Conservation (phyloP, 2,888 invertebrate genomes). For the Griposia aprilina region DNA sequence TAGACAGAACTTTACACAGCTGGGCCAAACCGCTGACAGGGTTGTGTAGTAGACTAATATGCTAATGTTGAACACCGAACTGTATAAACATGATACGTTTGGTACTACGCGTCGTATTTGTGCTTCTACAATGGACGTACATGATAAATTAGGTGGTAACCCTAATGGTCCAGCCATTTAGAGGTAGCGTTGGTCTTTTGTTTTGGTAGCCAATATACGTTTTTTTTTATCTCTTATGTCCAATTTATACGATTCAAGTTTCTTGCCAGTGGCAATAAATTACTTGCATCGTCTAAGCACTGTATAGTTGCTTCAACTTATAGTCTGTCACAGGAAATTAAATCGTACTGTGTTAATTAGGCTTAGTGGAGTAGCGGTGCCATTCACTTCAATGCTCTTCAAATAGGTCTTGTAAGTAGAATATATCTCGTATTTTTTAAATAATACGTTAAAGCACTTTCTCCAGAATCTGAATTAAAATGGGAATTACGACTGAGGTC, state of each 20-base stretch:
- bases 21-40: constrained; percentile 19
- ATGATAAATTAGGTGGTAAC: neutral
- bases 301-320: too few species aligned
- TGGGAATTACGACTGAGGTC: too few species aligned
- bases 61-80: constrained; percentile 21
- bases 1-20: constrained; percentile 16
- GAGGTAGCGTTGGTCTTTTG: neutral
- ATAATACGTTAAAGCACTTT: too few species aligned
- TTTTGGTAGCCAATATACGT: neutral
- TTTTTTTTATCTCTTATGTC: neutral
- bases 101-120: neutral
- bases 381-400: too few species aligned
- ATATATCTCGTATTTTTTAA: too few species aligned
- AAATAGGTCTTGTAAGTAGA: too few species aligned
- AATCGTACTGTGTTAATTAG: too few species aligned
- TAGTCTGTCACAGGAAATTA: too few species aligned
- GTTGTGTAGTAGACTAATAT: constrained; percentile 21
- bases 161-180: neutral
- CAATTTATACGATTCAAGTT: neutral
- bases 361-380: too few species aligned
- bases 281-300: too few species aligned
- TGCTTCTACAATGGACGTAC: constrained; percentile 8
- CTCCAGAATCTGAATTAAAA: too few species aligned
- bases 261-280: too few species aligned
- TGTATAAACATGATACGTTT: constrained; percentile 28